Conservation (phyloP, 2,113 vertebrate species). For the Irena cyanogastra region DNA sequence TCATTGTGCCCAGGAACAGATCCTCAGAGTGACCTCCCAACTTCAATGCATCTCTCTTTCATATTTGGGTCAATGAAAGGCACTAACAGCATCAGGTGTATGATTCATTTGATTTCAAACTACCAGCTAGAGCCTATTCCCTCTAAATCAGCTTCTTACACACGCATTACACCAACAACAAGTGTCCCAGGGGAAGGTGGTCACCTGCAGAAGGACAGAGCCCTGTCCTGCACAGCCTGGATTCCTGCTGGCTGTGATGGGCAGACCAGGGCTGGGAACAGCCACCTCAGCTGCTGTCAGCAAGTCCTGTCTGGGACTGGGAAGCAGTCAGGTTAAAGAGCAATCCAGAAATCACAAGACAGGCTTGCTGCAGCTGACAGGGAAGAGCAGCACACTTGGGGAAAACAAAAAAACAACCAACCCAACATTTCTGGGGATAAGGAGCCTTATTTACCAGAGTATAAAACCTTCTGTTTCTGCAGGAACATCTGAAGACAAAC, state of each 20-base stretch:
- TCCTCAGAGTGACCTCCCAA: neutral
- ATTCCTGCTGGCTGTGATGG: neutral
- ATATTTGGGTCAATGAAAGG: neutral
- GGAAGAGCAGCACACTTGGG: neutral
- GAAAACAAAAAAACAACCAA: neutral
- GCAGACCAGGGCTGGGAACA: slow-evolving; percentile 20
- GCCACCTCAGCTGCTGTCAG: neutral
- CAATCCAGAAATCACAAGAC: neutral
- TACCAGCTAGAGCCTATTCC: neutral
- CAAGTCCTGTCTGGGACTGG: neutral
- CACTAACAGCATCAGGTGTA: neutral
- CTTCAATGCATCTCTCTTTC: neutral
- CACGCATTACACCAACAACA: rapidly evolving
- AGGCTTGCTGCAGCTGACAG: neutral
- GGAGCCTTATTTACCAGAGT: neutral
- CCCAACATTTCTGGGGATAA: neutral
- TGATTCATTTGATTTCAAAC: neutral
- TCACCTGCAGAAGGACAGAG: neutral
- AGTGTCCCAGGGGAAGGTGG: neutral
- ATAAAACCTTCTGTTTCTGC: neutral
- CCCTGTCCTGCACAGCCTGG: neutral
- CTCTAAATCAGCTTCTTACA: neutral
- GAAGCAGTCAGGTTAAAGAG: neutral
- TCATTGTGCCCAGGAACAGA: neutral
- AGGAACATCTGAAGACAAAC: slow-evolving; percentile 32